phyloP scores from a whole-genome alignment of 2,888 invertebrate species.

The Torymus auratus region DNA sequence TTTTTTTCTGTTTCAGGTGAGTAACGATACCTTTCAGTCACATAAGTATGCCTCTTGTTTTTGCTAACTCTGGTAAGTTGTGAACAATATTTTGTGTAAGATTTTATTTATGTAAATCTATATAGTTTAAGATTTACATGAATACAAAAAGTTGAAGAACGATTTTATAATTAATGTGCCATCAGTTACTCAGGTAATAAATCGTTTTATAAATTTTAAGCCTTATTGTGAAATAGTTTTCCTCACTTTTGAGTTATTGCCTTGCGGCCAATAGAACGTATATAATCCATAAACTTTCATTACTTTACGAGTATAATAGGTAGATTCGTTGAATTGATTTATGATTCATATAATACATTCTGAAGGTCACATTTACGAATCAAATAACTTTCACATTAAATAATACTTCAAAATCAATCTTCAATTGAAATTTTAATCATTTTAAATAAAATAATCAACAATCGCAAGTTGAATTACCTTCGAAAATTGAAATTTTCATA shows the following conservation, averaged over 20 bases:
- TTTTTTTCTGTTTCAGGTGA: slow-evolving; percentile 53
- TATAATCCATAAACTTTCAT: slow-evolving; percentile 9
- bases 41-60: background rate
- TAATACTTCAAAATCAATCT: background rate
- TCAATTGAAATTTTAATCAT: background rate
- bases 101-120: background rate
- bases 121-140: background rate
- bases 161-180: background rate
- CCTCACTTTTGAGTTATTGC: slow-evolving; percentile 7
- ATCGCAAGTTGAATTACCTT: no score
- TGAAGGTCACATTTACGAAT: slow-evolving; percentile 23
- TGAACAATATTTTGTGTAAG: background rate
- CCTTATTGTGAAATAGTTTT: slow-evolving; percentile 30
- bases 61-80: slow-evolving; percentile 31
- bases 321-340: slow-evolving; percentile 19
- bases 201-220: slow-evolving; percentile 12
- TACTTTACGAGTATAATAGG: background rate
- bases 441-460: no score
- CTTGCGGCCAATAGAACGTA: slow-evolving; percentile 22
- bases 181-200: slow-evolving; percentile 21
- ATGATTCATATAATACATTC: slow-evolving; percentile 1
- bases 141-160: background rate
- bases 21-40: slow-evolving; percentile 5
- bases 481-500: no score
- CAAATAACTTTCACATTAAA: slow-evolving; percentile 13